Base-by-base conservation (phyloP, 2,888 invertebrate species). In the Lepidocyrtoides sp. region DNA sequence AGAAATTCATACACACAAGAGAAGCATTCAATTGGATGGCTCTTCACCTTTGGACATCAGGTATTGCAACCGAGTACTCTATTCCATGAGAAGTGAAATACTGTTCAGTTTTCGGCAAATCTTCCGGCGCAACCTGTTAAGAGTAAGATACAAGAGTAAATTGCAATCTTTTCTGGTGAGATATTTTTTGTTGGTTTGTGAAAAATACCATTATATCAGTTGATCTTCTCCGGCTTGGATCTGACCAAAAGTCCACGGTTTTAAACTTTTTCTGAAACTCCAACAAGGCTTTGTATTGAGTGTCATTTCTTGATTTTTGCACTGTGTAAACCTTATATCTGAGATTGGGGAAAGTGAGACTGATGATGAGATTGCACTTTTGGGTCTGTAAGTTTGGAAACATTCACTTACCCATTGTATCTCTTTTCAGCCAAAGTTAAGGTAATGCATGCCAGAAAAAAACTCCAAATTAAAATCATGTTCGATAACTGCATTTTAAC, bases 181-280 rank as follows among this genome's bases (percentile, higher is more conserved):
- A 17, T 17, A 54, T 17, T 54, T 5, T 54, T 54, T 54, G 17
- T 20, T 66, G 8, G 60, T 29, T 5, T 23, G 17, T 54, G 26
- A 48, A 17, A 20, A 48, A 2, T 60, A 92, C 93, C 93, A 94
- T 92, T n/a, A 94, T 92, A 72, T 94, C 94, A 1, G 92, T 93
- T 7, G 89, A 88, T 32, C 94, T 26, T 17, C 75, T 82, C 23
- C 84, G 23, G 69, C 92, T 93, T n/a, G 92, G 92, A 14, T 94
- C 94, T 82, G 91, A 92, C 94, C 94, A 94, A 54, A 94, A 94
- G 60, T 94, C 94, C 10, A 94, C 60, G 12, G 79, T 54, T 57
- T 84, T 86, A 20, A 72, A 75, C 36, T 84, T 81, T 20, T 93
- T 92, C 41, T 93, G 93, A 26, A 94, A 48, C 7, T 92, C 83